Evolutionary conservation across 2,888 invertebrate genomes (phyloP).

Genomic region (Adelphocoris suturalis): DNA sequence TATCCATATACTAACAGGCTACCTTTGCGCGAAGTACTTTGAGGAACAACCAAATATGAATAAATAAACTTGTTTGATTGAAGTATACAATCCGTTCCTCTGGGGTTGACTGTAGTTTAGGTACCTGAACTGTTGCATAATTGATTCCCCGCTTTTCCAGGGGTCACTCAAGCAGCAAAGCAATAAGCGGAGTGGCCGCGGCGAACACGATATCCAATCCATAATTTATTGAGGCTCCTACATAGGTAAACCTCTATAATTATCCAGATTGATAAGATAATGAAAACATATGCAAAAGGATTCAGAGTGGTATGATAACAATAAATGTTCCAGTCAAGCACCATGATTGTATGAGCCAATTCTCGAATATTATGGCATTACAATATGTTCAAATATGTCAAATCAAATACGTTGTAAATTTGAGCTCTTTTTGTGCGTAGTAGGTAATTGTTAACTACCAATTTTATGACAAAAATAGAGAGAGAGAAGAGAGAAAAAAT

Average conservation of each 20-base stretch:
- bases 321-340: too few relatives aligned
- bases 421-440: too few relatives aligned
- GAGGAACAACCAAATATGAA: not conserved
- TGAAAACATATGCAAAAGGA: too few relatives aligned
- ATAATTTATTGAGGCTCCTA: not conserved
- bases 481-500: too few relatives aligned
- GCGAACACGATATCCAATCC: not conserved
- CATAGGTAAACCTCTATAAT: not conserved
- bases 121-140: not conserved
- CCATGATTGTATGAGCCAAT: too few relatives aligned
- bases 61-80: slow-evolving; percentile 50
- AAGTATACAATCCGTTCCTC: slow-evolving; percentile 25
- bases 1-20: not conserved
- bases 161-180: not conserved
- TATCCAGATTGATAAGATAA: too few relatives aligned
- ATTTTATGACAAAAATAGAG: too few relatives aligned
- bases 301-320: too few relatives aligned
- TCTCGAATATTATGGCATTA: too few relatives aligned
- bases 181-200: not conserved
- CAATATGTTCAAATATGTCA: too few relatives aligned
- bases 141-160: not conserved
- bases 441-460: too few relatives aligned
- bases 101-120: not conserved
- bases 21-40: not conserved
- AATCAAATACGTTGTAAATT: too few relatives aligned